Evolutionary conservation across 2,797 vertebrate species (phyloP).

Genomic region (Lutjanus campechanus): DNA sequence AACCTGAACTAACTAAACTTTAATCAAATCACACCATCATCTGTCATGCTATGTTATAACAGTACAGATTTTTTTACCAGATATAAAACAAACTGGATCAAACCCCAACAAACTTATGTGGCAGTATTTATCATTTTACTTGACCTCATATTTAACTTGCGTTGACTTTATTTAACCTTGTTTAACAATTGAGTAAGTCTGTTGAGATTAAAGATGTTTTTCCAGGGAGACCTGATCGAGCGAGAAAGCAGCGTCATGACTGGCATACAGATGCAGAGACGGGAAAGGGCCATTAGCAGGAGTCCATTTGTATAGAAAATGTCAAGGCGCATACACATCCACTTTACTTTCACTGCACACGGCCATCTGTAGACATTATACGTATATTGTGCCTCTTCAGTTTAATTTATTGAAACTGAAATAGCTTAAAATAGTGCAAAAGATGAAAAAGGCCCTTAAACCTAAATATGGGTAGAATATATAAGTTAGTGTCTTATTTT

Average conservation of each 20-base stretch:
- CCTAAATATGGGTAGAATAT: neutral
- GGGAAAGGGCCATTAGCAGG: slow-evolving; percentile 24
- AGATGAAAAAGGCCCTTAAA: neutral
- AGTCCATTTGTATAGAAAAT: slow-evolving; percentile 7
- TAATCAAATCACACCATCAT: slow-evolving; percentile 33
- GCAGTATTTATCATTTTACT: slow-evolving; percentile 47
- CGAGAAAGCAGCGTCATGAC: slow-evolving; percentile 17
- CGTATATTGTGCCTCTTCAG: neutral
- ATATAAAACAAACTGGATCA: slow-evolving; percentile 29
- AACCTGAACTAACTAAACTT: slow-evolving; percentile 5
- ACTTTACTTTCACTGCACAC: neutral
- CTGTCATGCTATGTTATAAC: slow-evolving; percentile 20
- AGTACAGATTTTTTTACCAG: neutral
- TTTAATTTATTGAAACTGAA: too few relatives aligned
- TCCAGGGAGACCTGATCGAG: slow-evolving; percentile 40
- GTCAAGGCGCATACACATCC: neutral
- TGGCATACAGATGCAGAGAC: slow-evolving; percentile 48
- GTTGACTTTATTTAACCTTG: slow-evolving; percentile 66
- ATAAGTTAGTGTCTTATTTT: neutral
- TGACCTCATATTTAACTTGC: slow-evolving; percentile 58
- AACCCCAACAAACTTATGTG: slow-evolving; percentile 23
- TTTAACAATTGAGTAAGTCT: slow-evolving; percentile 42
- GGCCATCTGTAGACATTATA: neutral
- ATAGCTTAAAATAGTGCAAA: neutral
- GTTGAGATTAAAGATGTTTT: slow-evolving; percentile 59